Percentiles rank a stretch among this genome's conserved stretches.
These are phyloP conservation scores for Scolopax mira DNA, from an alignment of 2,113 vertebrate species.

Conservation along the genomic window DNA sequence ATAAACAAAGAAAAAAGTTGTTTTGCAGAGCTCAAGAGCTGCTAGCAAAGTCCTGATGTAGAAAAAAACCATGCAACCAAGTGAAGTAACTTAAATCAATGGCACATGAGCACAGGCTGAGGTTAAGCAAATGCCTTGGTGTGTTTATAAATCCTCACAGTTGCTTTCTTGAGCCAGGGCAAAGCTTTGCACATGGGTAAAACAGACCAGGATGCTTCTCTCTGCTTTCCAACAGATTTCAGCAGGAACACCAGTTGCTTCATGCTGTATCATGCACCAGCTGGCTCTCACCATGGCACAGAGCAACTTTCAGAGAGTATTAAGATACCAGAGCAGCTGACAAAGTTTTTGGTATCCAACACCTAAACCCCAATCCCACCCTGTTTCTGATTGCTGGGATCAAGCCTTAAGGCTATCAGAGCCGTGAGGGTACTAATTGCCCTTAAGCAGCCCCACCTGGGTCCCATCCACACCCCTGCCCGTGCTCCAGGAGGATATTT, in stretches of 20 bases:
- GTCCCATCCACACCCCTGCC: neutral
- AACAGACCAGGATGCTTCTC: neutral
- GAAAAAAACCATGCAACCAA: neutral
- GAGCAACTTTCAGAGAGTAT: neutral
- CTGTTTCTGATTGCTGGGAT: neutral
- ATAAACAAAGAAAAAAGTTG: neutral
- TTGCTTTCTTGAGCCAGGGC: neutral
- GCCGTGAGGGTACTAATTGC: neutral
- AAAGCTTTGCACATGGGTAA: neutral
- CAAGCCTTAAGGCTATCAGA: neutral
- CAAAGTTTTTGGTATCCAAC: neutral
- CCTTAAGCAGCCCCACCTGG: neutral
- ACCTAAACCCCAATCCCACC: neutral
- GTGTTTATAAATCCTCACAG: neutral
- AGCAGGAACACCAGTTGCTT: neutral
- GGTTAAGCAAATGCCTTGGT: rapidly evolving
- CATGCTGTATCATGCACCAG: rapidly evolving
- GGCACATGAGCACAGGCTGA: neutral
- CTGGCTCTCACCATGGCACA: rapidly evolving
- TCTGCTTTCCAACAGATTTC: neutral
- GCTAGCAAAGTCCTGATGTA: neutral
- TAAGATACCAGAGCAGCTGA: neutral
- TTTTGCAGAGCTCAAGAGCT: neutral
- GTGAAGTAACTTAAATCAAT: neutral
- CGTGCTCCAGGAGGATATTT: neutral